Conservation (phyloP, 2,113 vertebrate species). For the Prietella phreatophila region DNA sequence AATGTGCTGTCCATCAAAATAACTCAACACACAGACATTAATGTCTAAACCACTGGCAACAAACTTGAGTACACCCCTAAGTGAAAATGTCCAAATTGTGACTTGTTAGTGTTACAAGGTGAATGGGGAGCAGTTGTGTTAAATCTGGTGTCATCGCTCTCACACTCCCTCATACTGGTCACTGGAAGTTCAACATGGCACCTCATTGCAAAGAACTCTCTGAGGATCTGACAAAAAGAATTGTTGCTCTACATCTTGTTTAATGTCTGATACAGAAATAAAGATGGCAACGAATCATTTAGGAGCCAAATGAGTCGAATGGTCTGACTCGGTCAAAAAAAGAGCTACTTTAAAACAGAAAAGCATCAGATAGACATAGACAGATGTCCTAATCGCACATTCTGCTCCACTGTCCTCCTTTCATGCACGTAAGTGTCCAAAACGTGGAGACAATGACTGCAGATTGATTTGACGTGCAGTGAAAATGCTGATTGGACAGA, state of each 20-base stretch:
- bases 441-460: neutral
- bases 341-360: neutral
- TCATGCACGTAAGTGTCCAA: neutral
- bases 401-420: neutral
- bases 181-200: no score
- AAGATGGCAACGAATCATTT: neutral
- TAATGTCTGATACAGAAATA: neutral
- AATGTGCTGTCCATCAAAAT: no score
- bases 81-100: no score
- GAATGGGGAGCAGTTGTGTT: no score
- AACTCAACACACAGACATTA: no score
- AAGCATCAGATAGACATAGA: neutral
- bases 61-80: no score
- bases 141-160: no score
- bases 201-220: no score
- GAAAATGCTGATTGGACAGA: slow-evolving; percentile 5
- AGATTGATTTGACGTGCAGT: neutral
- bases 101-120: no score
- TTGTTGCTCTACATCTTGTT: neutral
- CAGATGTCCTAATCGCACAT: neutral
- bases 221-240: no score
- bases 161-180: no score
- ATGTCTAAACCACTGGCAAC: no score
- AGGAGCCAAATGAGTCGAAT: neutral
- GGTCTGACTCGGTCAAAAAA: neutral